A percentile compares a stretch with the other conserved stretches of the same genome.
Evolutionary conservation across 2,113 vertebrate genomes (phyloP).

Genomic region (Eurystomus gularis): DNA sequence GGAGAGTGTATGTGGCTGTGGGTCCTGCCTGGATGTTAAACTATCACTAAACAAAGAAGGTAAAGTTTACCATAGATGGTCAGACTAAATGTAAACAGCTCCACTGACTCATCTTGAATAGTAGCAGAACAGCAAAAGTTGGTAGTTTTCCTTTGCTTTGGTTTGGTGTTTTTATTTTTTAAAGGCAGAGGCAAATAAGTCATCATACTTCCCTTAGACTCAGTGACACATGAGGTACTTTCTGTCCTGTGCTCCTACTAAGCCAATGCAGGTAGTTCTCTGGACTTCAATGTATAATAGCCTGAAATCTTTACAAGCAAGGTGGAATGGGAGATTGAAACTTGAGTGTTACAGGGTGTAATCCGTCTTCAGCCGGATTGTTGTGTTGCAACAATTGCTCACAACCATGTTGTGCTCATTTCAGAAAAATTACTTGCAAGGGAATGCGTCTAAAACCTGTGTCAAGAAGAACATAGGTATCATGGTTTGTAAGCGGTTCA

Average conservation of each 20-base stretch:
- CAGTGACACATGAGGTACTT: not conserved
- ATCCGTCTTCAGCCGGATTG: not conserved
- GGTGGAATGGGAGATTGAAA: not conserved
- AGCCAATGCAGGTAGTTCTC: not conserved
- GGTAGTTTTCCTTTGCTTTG: too few species aligned
- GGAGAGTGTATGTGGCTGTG: rapidly evolving
- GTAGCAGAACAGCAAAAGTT: not conserved
- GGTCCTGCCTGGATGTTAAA: not conserved
- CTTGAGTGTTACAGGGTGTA: not conserved
- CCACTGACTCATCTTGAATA: not conserved
- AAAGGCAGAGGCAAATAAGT: not conserved
- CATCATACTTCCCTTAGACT: not conserved
- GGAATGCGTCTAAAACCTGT: not conserved
- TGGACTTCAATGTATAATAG: not conserved
- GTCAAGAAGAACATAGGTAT: not conserved
- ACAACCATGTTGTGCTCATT: not conserved
- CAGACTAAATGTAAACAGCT: not conserved
- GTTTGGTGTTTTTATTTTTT: too few species aligned
- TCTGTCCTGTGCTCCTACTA: not conserved
- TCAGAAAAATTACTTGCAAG: not conserved
- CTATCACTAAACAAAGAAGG: not conserved
- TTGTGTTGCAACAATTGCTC: not conserved
- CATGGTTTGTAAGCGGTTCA: not conserved
- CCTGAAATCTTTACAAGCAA: not conserved
- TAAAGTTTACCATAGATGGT: not conserved